Evolutionary conservation across 1,140 invertebrate genomes (phyloP), one percentile per base, ranked within the genome.

Genomic region (Gryllus bimaculatus): DNA sequence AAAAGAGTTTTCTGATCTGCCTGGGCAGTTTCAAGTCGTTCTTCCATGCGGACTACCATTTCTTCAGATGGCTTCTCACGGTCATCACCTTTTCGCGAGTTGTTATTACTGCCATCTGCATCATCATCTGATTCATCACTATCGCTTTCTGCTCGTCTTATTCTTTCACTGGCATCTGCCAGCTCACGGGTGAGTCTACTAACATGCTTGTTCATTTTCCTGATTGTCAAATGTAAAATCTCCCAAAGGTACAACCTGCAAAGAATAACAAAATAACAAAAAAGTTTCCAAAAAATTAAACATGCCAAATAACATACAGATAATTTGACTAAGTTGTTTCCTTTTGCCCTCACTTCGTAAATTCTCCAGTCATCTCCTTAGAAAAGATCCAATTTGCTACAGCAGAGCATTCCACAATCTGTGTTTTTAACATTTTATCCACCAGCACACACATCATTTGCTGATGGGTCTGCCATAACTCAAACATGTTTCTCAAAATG

Each of bases 351-450:
- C 85, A 93, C 91, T 96, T 96, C 0, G 96, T 98, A 85, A 99
- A 98, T 85, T 98, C 95, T 10, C 89, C 86, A 39, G 90, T 90
- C 96, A 99, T 99, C 85, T 98, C 96, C 87, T 96, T 95, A 7
- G 96, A 98, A 87, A 99, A 99, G 79, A 99, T 93, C 98, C 98
- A 99, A 83, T 97, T 98, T 47, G 97, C 97, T 13, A 99, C 96
- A 12, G 97, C 94, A 80, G 96, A 95, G 84, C 96, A 98, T 84
- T 99, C 96, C 18, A 99, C 93, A 75, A 99, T 95, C 85, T 98
- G 95, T 66, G 96, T 98, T 87, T 99, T 98, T 7, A 99, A 88
- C 88, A 99, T 92, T 88, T 99, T 99, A 86, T 99, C 97, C 8
- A 98, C 93, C 0, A 99, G 87, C 0, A 99, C 95, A 66, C 93